Percentiles rank a stretch among this genome's conserved stretches.
phyloP scores from a whole-genome alignment of 2,797 vertebrate genomes.

The Neosilurus mollespiculum region DNA sequence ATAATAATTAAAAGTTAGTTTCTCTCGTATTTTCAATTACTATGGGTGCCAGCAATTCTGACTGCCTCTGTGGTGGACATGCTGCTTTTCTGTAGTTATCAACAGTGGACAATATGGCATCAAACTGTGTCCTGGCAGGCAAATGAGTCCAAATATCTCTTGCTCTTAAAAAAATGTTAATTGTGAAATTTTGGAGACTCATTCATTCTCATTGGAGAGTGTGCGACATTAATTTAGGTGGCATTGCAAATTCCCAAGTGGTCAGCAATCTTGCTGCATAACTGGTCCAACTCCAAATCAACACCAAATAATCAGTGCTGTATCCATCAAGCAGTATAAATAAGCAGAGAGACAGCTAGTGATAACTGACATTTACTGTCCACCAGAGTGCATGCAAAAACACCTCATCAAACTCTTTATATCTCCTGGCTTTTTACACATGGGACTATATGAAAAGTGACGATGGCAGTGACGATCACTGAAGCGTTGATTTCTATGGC shows the following conservation, averaged over 20 bases:
- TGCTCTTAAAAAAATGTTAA: background rate
- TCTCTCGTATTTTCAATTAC: background rate
- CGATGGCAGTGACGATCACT: conserved; percentile 19
- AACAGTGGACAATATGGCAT: background rate
- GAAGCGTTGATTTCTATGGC: conserved; percentile 19
- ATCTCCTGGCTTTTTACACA: background rate
- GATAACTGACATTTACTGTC: conserved; percentile 40
- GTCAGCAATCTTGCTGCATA: background rate
- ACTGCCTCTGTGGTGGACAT: background rate
- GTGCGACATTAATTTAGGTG: background rate
- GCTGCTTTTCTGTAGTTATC: background rate
- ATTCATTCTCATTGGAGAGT: background rate
- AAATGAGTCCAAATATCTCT: background rate
- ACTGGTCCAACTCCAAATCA: background rate
- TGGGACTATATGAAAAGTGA: conserved; percentile 16
- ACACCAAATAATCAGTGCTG: conserved; percentile 5
- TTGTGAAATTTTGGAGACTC: background rate
- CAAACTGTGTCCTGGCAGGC: background rate
- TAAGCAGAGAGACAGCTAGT: conserved; percentile 9
- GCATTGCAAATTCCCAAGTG: background rate
- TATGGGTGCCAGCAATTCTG: background rate
- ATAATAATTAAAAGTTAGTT: background rate
- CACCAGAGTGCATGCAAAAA: background rate
- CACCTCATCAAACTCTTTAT: background rate
- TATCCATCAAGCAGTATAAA: conserved; percentile 28